A percentile compares a stretch with the other conserved stretches of the same genome.
Conservation (phyloP, 2,888 invertebrate species). For the Polydrusus cervinus region DNA sequence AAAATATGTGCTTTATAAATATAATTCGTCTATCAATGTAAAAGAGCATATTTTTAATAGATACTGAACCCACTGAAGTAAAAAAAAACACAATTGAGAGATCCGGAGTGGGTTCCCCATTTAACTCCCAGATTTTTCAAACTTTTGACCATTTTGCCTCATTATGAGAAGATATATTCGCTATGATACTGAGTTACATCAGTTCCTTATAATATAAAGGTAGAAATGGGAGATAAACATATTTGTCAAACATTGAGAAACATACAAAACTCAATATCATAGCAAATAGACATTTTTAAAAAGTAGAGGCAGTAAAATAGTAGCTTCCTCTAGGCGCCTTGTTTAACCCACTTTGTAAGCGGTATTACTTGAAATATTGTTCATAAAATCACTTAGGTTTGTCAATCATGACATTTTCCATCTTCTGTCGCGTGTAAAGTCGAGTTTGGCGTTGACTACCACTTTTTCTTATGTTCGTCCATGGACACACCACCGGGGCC, state of each 20-base stretch:
- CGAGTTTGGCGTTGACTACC: conserved; percentile 75
- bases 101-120: no score
- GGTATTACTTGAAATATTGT: not conserved
- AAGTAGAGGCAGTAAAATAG: no score
- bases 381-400: conserved; percentile 13
- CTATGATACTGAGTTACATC: no score
- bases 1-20: conserved; percentile 23
- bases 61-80: conserved; percentile 3
- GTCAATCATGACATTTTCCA: not conserved
- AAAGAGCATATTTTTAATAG: conserved; percentile 15
- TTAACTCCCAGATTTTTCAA: no score
- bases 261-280: no score
- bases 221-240: no score
- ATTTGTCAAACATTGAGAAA: no score
- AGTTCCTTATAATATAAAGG: no score
- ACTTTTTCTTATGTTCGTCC: conserved; percentile 99
- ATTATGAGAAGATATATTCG: no score
- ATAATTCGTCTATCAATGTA: conserved; percentile 6
- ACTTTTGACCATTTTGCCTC: no score
- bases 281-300: no score
- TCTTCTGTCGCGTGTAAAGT: not conserved
- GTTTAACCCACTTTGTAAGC: not conserved
- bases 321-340: not conserved
- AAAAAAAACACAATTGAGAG: not conserved
- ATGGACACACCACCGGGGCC: conserved; percentile 99